These are phyloP conservation scores for Drosophila colorata DNA, from an alignment of 2,888 invertebrate genomes.

Conservation along the genomic window DNA sequence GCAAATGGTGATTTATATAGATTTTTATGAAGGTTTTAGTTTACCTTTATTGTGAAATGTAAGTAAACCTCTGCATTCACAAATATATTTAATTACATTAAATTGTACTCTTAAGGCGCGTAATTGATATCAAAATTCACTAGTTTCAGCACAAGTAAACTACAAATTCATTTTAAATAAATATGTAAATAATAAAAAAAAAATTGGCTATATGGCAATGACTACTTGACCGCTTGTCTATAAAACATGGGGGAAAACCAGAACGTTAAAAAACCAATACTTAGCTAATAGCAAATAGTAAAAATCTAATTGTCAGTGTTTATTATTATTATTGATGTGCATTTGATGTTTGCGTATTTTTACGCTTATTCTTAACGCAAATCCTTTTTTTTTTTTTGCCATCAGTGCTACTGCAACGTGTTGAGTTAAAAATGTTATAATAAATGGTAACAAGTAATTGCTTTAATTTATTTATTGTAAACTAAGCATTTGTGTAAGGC, in stretches of 20 bases:
- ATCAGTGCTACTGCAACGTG: conserved; percentile 30
- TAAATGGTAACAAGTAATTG: conserved; percentile 27
- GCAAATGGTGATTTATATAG: conserved; percentile 74
- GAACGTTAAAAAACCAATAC: conserved; percentile 36
- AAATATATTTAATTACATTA: conserved; percentile 37
- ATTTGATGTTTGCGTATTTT: conserved; percentile 68
- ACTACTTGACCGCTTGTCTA: conserved; percentile 69
- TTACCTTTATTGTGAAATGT: conserved; percentile 61
- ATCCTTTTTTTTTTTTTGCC: conserved; percentile 25
- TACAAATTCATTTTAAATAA: conserved; percentile 65
- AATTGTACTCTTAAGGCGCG: conserved; percentile 66
- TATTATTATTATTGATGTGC: conserved; percentile 70
- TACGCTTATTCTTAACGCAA: conserved; percentile 56
- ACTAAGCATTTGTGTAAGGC: conserved; percentile 7
- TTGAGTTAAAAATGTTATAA: conserved; percentile 27
- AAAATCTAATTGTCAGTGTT: conserved; percentile 75
- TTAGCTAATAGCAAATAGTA: conserved; percentile 72
- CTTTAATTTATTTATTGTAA: conserved; percentile 35
- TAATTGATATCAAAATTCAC: conserved; percentile 76
- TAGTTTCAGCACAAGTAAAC: conserved; percentile 73
- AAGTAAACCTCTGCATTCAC: conserved; percentile 54
- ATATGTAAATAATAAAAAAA: conserved; percentile 46
- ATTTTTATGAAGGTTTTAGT: conserved; percentile 64
- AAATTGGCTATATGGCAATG: conserved; percentile 24
- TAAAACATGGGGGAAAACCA: conserved; percentile 26